These are phyloP conservation scores for Sebastes aleutianus DNA, from an alignment of 2,797 vertebrate species.

Conservation along the genomic window DNA sequence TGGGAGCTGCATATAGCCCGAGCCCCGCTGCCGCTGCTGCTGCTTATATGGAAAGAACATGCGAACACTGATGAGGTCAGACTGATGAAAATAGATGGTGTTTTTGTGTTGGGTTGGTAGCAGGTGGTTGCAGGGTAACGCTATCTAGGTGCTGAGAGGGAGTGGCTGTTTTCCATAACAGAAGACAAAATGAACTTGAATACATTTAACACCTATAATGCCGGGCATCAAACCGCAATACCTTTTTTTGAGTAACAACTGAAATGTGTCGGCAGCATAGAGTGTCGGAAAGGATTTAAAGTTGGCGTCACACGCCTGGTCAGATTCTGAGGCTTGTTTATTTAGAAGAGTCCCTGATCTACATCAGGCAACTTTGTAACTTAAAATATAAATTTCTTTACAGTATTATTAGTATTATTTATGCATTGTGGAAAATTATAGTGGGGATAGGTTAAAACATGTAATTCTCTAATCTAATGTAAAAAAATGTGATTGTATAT, in stretches of 20 bases:
- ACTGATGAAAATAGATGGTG: conserved; percentile 58
- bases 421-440: neutral
- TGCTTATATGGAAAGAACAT: conserved; percentile 26
- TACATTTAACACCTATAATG: neutral
- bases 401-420: neutral
- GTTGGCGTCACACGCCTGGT: neutral
- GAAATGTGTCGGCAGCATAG: neutral
- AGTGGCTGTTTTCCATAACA: conserved; percentile 21
- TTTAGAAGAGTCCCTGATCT: neutral
- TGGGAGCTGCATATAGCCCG: neutral
- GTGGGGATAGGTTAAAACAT: neutral
- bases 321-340: neutral
- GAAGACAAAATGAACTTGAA: neutral
- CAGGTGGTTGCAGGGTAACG: conserved; percentile 59
- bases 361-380: neutral
- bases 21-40: conserved; percentile 23
- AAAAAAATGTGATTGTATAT: too few species aligned
- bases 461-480: neutral
- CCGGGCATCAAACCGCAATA: neutral
- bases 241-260: too few species aligned
- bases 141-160: conserved; percentile 6
- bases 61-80: conserved; percentile 39
- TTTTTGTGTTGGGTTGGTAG: conserved; percentile 39
- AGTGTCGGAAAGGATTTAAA: neutral
- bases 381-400: neutral